These are phyloP conservation scores for Nomada fabriciana DNA, from an alignment of 2,888 invertebrate species.

Conservation along the genomic window DNA sequence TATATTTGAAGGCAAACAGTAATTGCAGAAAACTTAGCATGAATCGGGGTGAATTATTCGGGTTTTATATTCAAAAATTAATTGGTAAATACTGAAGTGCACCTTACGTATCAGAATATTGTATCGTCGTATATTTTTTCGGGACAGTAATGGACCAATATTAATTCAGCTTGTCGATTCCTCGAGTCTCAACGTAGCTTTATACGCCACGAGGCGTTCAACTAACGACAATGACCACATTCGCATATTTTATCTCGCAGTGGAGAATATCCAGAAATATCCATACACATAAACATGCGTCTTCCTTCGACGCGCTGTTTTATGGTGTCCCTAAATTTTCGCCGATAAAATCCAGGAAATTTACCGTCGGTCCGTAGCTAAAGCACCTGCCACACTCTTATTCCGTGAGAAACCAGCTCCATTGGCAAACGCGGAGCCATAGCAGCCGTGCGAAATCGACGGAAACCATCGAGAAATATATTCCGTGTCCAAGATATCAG, in stretches of 20 bases:
- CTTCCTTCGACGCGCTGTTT: slow-evolving; percentile 67
- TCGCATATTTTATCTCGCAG: slow-evolving; percentile 35
- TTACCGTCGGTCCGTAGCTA: slow-evolving; percentile 59
- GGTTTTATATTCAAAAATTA: no score
- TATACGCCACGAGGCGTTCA: slow-evolving; percentile 14
- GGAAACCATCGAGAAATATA: slow-evolving; percentile 17
- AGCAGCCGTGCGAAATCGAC: slow-evolving; percentile 30
- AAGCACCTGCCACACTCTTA: slow-evolving; percentile 62
- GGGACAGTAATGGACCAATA: not conserved
- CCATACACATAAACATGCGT: slow-evolving; percentile 59
- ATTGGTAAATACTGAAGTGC: no score
- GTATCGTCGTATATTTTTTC: not conserved
- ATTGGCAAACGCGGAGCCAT: slow-evolving; percentile 10
- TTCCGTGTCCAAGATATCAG: not conserved
- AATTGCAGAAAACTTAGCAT: no score
- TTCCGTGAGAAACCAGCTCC: slow-evolving; percentile 26
- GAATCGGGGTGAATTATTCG: no score
- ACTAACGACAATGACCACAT: slow-evolving; percentile 23
- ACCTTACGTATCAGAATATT: no score
- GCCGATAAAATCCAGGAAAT: slow-evolving; percentile 77
- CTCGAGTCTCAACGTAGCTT: not conserved
- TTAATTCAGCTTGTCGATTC: not conserved
- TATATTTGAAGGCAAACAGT: no score
- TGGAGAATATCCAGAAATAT: slow-evolving; percentile 44
- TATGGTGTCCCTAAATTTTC: slow-evolving; percentile 76